Conservation (phyloP, 2,888 invertebrate species). For the Urechis unicinctus region DNA sequence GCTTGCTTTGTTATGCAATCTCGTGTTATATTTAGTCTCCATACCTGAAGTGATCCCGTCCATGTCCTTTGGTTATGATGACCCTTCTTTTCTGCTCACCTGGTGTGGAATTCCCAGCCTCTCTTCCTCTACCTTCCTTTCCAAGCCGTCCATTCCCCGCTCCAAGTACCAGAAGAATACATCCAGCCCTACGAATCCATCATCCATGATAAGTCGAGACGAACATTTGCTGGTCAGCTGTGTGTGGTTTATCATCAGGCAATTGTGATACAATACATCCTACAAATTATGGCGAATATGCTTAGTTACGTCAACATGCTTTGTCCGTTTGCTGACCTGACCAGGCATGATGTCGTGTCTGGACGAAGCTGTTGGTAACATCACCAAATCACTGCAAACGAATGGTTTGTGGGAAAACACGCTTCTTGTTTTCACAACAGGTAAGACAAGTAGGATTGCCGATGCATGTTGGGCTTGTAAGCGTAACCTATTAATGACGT, state of each 20-base stretch:
- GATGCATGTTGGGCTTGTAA: too few species aligned
- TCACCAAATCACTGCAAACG: conserved; percentile 18
- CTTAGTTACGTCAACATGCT: neutral
- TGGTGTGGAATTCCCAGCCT: too few species aligned
- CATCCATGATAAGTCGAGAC: conserved; percentile 19
- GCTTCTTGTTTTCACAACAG: conserved; percentile 77
- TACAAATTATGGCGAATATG: neutral
- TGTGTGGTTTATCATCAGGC: too few species aligned
- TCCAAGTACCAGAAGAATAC: conserved; percentile 14
- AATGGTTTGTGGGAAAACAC: conserved; percentile 58
- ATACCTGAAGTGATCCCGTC: too few species aligned
- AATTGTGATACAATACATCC: neutral
- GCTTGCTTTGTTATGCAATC: too few species aligned
- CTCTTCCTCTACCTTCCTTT: too few species aligned
- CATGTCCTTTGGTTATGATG: too few species aligned
- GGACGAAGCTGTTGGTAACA: conserved; percentile 25
- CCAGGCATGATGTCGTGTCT: conserved; percentile 25
- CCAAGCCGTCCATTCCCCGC: too few species aligned
- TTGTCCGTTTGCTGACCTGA: neutral
- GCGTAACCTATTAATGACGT: too few species aligned
- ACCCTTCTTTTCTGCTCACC: too few species aligned
- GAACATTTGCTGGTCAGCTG: conserved; percentile 25
- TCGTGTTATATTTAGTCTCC: too few species aligned
- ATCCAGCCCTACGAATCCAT: conserved; percentile 19
- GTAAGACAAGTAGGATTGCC: conserved; percentile 25